Conservation (phyloP, 1,140 invertebrate genomes). For the Calephelis nemesis region DNA sequence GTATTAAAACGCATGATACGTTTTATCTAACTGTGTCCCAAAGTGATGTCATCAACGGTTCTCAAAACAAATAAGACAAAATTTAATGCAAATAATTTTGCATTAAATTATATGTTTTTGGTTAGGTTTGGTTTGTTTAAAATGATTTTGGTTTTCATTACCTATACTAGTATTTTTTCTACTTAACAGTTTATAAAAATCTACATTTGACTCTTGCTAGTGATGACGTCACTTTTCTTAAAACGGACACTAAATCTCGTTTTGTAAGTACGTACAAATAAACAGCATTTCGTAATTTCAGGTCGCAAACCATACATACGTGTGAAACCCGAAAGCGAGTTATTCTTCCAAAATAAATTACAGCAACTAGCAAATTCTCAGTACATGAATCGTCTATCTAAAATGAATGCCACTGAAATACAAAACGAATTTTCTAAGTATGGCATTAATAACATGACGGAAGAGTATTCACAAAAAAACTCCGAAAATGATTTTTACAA, state of each 20-base stretch:
- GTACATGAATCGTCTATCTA: slow-evolving; percentile 57
- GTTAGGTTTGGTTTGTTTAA: no score
- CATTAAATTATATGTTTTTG: no score
- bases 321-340: slow-evolving; percentile 68
- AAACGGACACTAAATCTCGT: background rate
- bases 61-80: no score
- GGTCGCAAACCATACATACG: slow-evolving; percentile 49
- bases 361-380: slow-evolving; percentile 58
- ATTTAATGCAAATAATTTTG: no score
- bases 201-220: no score
- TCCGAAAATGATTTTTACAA: slow-evolving; percentile 71
- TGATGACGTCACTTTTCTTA: background rate
- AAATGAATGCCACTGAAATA: slow-evolving; percentile 61
- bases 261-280: background rate
- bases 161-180: no score
- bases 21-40: no score
- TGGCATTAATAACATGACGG: slow-evolving; percentile 48
- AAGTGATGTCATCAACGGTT: no score
- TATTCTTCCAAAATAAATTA: slow-evolving; percentile 64
- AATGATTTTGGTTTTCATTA: no score
- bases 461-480: slow-evolving; percentile 41
- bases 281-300: slow-evolving; percentile 39
- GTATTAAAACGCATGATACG: no score
- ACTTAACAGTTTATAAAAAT: no score
- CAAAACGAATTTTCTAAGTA: slow-evolving; percentile 65